A percentile compares a stretch with the other conserved stretches of the same genome.
Conservation (phyloP, 2,888 invertebrate genomes). For the Stramonita haemastoma region DNA sequence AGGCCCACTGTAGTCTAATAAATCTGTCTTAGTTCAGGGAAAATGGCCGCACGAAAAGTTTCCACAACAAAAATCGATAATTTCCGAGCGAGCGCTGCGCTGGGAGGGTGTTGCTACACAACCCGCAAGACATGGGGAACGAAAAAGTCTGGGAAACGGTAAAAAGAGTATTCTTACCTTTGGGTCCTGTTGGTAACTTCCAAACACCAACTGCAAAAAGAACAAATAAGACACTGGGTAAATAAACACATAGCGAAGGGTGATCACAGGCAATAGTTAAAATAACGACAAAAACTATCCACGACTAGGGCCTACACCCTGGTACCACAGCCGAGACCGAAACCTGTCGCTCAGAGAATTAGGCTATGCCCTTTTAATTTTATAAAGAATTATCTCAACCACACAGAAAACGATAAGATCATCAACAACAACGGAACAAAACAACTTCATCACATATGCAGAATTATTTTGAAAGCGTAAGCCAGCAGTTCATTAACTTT, state of each 20-base stretch:
- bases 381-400: neutral
- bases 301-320: neutral
- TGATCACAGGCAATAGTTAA: neutral
- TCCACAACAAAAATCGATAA: conserved; percentile 69
- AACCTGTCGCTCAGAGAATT: conserved; percentile 29
- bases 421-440: neutral
- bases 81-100: conserved; percentile 46
- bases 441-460: neutral
- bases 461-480: conserved; percentile 14
- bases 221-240: conserved; percentile 20
- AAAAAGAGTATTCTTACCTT: conserved; percentile 61
- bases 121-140: conserved; percentile 27
- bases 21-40: conserved; percentile 48
- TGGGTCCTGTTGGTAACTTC: conserved; percentile 69
- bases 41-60: conserved; percentile 62
- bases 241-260: neutral
- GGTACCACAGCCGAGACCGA: conserved; percentile 26
- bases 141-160: conserved; percentile 39
- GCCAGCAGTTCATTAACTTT: conserved; percentile 43
- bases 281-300: conserved; percentile 20
- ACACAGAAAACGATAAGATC: neutral
- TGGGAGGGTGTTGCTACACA: conserved; percentile 44
- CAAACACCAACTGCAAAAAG: conserved; percentile 69
- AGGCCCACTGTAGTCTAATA: conserved; percentile 40
- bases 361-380: neutral